Conservation (phyloP, 2,888 invertebrate genomes). For the Agelastica alni region DNA sequence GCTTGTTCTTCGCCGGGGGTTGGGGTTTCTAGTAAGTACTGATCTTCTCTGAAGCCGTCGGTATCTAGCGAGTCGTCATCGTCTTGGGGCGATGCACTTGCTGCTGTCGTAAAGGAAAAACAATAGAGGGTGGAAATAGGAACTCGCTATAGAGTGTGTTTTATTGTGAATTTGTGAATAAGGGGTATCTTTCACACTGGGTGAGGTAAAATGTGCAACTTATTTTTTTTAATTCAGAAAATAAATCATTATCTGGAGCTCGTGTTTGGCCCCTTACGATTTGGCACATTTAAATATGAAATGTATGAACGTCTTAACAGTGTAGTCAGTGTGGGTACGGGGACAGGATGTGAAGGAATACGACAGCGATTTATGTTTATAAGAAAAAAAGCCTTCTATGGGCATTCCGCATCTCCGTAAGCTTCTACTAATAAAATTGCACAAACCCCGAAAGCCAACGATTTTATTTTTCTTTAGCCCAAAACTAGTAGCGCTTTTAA, state of each 20-base stretch:
- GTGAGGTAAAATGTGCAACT: constrained; percentile 41
- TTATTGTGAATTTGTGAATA: constrained; percentile 28
- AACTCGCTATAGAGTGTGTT: constrained; percentile 27
- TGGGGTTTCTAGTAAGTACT: constrained; percentile 58
- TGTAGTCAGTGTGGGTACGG: constrained; percentile 40
- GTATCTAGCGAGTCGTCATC: constrained; percentile 62
- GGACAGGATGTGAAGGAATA: constrained; percentile 43
- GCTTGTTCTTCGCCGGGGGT: constrained; percentile 49
- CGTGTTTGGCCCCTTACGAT: constrained; percentile 36
- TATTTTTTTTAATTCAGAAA: constrained; percentile 43
- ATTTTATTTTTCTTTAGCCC: constrained; percentile 32
- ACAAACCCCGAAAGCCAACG: constrained; percentile 39
- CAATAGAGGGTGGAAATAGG: constrained; percentile 33
- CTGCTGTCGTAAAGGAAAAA: constrained; percentile 49
- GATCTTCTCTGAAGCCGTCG: constrained; percentile 60
- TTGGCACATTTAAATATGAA: constrained; percentile 39
- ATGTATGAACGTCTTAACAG: constrained; percentile 39
- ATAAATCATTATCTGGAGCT: constrained; percentile 48
- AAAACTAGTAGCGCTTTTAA: constrained; percentile 39
- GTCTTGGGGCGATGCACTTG: constrained; percentile 60
- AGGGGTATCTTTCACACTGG: constrained; percentile 24
- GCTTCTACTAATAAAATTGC: constrained; percentile 43
- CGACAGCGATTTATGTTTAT: constrained; percentile 50
- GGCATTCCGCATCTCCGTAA: constrained; percentile 53
- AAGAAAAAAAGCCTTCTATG: constrained; percentile 50